phyloP scores from a whole-genome alignment of 2,888 invertebrate species.

The Biston betularia region DNA sequence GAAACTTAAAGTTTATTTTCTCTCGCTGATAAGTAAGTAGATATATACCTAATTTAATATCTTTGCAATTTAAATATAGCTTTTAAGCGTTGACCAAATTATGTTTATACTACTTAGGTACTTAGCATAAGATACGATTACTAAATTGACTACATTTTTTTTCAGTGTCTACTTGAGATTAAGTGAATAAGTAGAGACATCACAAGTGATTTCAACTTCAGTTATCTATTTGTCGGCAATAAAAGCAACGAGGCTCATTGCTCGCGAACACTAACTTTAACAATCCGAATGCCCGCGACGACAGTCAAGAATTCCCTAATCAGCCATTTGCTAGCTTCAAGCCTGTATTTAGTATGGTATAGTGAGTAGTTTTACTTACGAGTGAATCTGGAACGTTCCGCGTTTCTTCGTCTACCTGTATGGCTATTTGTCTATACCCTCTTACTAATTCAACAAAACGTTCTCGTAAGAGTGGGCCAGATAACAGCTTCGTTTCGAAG shows the following conservation, averaged over 20 bases:
- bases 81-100: background rate
- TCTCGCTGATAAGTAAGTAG: background rate
- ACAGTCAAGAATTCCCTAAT: conserved; percentile 80
- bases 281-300: conserved; percentile 74
- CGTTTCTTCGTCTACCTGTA: conserved; percentile 61
- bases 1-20: conserved; percentile 4
- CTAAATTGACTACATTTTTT: background rate
- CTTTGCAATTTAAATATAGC: background rate
- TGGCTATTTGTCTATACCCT: conserved; percentile 75
- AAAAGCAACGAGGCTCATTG: conserved; percentile 73
- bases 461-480: conserved; percentile 58
- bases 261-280: conserved; percentile 78
- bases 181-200: background rate
- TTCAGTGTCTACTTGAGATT: background rate
- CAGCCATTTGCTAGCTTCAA: conserved; percentile 77
- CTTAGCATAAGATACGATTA: background rate
- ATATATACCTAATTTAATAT: background rate
- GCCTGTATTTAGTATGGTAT: conserved; percentile 81
- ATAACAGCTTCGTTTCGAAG: conserved; percentile 69
- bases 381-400: conserved; percentile 68
- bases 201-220: conserved; percentile 65
- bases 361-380: conserved; percentile 74
- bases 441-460: conserved; percentile 80
- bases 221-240: conserved; percentile 68
- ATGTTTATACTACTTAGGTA: background rate